Evolutionary conservation across 2,797 vertebrate genomes (phyloP).

Genomic region (Diglossa cyanea): DNA sequence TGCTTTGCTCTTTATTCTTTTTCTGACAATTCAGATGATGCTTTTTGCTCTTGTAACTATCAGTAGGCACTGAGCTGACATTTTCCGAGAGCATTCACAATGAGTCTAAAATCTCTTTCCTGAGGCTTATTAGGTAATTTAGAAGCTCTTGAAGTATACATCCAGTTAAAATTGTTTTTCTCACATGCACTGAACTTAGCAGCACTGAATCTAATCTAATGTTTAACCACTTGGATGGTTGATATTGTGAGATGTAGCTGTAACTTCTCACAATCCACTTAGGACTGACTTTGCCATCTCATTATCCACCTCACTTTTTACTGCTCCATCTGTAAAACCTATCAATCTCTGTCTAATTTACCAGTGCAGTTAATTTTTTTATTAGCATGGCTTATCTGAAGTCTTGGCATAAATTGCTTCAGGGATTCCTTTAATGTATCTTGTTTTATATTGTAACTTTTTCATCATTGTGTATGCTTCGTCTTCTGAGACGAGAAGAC

Average conservation of each 20-base stretch:
- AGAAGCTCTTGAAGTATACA: conserved; percentile 14
- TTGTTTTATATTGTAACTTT: background rate
- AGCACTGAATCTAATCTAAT: background rate
- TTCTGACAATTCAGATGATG: conserved; percentile 25
- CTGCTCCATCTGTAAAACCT: background rate
- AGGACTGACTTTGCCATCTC: background rate
- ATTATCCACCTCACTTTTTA: background rate
- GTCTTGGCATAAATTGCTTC: background rate
- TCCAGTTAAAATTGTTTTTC: conserved; percentile 20
- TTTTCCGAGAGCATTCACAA: background rate
- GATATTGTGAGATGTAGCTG: background rate
- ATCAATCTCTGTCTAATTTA: conserved; percentile 27
- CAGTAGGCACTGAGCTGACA: conserved; percentile 4
- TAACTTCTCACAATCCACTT: background rate
- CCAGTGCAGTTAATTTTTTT: conserved; percentile 10
- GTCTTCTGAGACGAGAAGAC: background rate
- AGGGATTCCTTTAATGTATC: background rate
- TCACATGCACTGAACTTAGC: background rate
- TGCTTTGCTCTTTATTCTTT: background rate
- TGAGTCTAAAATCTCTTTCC: conserved; percentile 36
- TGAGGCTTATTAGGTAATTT: conserved; percentile 41
- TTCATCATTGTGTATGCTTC: background rate
- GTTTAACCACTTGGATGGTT: background rate
- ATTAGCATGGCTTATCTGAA: background rate
- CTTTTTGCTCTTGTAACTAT: conserved; percentile 26